Conservation (phyloP, 2,113 vertebrate genomes). For the Fregetta grallaria region DNA sequence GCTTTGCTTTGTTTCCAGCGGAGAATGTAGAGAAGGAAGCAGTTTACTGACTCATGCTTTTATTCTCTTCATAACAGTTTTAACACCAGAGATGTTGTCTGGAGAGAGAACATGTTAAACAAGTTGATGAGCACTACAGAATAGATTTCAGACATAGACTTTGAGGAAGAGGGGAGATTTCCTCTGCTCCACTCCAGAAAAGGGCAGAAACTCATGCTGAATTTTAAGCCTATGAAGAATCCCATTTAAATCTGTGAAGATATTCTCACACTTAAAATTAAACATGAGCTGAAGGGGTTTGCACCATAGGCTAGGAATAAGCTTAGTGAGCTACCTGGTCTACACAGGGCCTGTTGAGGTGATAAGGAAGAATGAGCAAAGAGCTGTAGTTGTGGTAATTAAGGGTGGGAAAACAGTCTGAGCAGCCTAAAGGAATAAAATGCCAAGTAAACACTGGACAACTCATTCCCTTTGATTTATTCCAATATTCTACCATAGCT, state of each 20-base stretch:
- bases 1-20: background rate
- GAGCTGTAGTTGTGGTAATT: background rate
- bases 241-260: background rate
- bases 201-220: background rate
- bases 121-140: background rate
- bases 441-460: background rate
- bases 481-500: background rate
- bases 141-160: background rate
- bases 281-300: background rate
- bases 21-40: background rate
- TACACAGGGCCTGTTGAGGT: background rate
- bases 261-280: background rate
- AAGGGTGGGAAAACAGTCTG: background rate
- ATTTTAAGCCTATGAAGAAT: background rate
- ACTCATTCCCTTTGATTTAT: background rate
- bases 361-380: background rate
- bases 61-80: background rate
- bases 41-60: background rate
- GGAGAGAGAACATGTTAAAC: background rate
- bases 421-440: background rate
- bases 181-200: background rate
- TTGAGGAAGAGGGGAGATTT: background rate
- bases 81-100: background rate
- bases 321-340: background rate
- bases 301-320: background rate